phyloP scores from a whole-genome alignment of 2,888 invertebrate genomes.

The Eupithecia insigniata region DNA sequence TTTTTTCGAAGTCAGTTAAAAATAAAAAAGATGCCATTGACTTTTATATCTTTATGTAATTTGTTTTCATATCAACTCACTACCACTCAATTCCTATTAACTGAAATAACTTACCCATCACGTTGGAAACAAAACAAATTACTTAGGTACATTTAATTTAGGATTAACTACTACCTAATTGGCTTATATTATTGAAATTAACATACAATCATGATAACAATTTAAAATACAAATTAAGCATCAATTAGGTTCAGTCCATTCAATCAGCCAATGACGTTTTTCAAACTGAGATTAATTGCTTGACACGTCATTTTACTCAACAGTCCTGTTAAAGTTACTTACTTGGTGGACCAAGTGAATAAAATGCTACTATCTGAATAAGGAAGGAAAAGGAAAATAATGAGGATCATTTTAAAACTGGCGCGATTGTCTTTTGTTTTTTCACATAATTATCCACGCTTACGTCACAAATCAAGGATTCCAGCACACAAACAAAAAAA shows the following conservation, averaged over 20 bases:
- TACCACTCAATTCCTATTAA: background rate
- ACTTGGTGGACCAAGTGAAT: too few relatives aligned
- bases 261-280: slow-evolving; percentile 2
- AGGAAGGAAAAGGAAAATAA: too few relatives aligned
- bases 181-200: slow-evolving; percentile 14
- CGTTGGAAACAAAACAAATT: background rate
- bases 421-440: too few relatives aligned
- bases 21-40: too few relatives aligned
- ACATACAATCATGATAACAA: slow-evolving; percentile 18
- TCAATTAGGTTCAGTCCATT: slow-evolving; percentile 18
- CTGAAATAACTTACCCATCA: background rate
- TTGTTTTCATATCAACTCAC: too few relatives aligned
- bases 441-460: too few relatives aligned
- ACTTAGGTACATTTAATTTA: background rate
- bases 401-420: too few relatives aligned
- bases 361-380: too few relatives aligned
- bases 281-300: background rate
- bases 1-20: too few relatives aligned
- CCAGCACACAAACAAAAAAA: too few relatives aligned
- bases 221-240: slow-evolving; percentile 7
- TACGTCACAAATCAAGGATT: too few relatives aligned
- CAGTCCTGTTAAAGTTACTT: background rate
- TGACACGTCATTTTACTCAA: background rate
- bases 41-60: too few relatives aligned
- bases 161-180: background rate